Evolutionary conservation across 2,113 vertebrate species (phyloP).

Genomic region (Tyto alba): DNA sequence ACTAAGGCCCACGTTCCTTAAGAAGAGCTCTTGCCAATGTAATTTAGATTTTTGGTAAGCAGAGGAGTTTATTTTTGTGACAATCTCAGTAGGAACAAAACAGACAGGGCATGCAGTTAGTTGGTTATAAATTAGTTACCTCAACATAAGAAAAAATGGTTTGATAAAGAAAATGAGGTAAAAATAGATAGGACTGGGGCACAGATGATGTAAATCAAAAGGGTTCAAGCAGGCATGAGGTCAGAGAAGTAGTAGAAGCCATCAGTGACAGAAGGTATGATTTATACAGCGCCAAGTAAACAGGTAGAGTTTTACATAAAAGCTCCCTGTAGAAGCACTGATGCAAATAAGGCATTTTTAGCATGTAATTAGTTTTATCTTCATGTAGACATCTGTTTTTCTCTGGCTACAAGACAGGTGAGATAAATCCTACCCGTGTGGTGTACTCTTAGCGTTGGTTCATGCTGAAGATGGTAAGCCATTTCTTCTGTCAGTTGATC

Average conservation of each 20-base stretch:
- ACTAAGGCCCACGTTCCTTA: neutral
- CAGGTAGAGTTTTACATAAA: neutral
- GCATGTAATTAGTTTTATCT: neutral
- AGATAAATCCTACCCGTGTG: neutral
- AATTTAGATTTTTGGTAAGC: neutral
- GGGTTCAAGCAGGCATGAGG: neutral
- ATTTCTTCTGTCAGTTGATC: neutral
- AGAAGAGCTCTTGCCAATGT: neutral
- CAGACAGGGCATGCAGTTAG: neutral
- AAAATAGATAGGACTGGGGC: neutral
- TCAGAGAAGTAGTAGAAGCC: neutral
- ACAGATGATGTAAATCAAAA: neutral
- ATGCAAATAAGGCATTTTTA: neutral
- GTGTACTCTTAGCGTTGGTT: neutral
- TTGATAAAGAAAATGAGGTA: neutral
- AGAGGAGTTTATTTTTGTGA: neutral
- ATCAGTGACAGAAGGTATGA: neutral
- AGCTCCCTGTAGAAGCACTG: neutral
- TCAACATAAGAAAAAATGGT: neutral
- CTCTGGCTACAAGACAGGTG: neutral
- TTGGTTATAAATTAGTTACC: neutral
- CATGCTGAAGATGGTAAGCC: neutral
- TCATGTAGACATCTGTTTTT: neutral
- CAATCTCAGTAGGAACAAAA: neutral
- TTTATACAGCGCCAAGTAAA: neutral